phyloP scores from a whole-genome alignment of 2,113 vertebrate genomes.

The Drymodes brunneopygia region DNA sequence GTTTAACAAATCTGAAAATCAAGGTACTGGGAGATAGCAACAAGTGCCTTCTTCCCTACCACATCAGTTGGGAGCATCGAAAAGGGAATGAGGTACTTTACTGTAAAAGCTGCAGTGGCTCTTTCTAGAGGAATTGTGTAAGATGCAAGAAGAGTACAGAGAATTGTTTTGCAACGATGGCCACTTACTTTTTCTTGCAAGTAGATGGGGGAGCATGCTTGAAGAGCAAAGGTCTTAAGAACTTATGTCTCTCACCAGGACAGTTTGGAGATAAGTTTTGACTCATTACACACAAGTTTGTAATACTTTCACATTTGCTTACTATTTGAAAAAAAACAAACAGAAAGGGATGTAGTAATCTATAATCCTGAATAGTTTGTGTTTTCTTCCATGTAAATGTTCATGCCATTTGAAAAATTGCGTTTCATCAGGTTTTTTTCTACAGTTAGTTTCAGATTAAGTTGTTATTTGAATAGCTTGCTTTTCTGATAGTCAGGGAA shows the following conservation, averaged over 20 bases:
- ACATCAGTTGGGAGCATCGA: neutral
- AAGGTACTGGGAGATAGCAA: too few relatives aligned
- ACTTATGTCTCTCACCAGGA: neutral
- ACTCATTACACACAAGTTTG: neutral
- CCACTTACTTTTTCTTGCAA: neutral
- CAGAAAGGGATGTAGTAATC: neutral
- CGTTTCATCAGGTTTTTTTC: neutral
- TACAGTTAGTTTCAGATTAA: neutral
- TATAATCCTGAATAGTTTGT: neutral
- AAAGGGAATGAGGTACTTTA: neutral
- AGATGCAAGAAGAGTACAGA: neutral
- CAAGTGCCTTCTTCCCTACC: neutral
- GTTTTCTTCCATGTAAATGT: neutral
- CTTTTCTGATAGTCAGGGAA: neutral
- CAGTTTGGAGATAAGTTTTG: neutral
- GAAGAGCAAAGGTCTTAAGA: neutral
- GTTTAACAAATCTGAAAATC: too few relatives aligned
- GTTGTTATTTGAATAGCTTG: neutral
- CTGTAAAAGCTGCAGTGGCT: neutral
- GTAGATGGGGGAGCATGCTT: neutral
- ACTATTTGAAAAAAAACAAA: neutral
- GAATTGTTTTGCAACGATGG: neutral
- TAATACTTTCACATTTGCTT: neutral
- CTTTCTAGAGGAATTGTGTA: neutral
- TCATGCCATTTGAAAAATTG: neutral